Conservation (phyloP, 2,797 vertebrate genomes). For the Mareca penelope region DNA sequence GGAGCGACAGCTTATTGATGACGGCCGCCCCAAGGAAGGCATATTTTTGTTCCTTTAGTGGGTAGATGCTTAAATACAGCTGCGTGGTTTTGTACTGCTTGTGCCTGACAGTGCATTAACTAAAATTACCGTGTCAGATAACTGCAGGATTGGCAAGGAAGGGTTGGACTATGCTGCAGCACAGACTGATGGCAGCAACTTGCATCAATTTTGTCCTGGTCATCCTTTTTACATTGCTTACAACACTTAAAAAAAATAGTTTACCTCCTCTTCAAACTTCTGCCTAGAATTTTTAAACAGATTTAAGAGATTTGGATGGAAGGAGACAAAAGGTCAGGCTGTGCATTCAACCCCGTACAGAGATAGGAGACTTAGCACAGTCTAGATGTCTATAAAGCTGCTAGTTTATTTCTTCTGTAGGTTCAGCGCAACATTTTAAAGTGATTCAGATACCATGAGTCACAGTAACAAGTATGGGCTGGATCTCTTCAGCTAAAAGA, state of each 20-base stretch:
- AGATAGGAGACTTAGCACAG: not conserved
- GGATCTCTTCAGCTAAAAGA: conserved; percentile 13
- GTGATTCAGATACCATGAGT: conserved; percentile 54
- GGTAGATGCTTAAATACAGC: conserved; percentile 58
- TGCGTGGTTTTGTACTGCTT: conserved; percentile 24
- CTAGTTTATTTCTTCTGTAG: not conserved
- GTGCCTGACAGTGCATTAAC: conserved; percentile 25
- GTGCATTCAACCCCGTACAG: not conserved
- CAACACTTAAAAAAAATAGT: not conserved
- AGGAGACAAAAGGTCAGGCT: conserved; percentile 15
- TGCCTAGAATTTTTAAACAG: not conserved
- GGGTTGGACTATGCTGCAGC: not conserved
- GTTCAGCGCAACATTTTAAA: conserved; percentile 14
- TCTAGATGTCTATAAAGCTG: not conserved
- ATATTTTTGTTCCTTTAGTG: conserved; percentile 30
- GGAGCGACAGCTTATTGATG: not conserved
- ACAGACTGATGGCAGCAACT: not conserved
- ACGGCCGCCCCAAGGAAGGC: conserved; percentile 2
- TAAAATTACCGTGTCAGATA: not conserved
- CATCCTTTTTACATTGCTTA: not conserved
- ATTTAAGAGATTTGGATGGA: not conserved
- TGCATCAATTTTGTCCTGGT: not conserved
- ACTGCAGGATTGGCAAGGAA: not conserved
- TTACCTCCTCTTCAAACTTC: not conserved
- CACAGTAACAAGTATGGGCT: conserved; percentile 48